Evolutionary conservation across 2,888 invertebrate genomes (phyloP).

Genomic region (Leptothorax acervorum): DNA sequence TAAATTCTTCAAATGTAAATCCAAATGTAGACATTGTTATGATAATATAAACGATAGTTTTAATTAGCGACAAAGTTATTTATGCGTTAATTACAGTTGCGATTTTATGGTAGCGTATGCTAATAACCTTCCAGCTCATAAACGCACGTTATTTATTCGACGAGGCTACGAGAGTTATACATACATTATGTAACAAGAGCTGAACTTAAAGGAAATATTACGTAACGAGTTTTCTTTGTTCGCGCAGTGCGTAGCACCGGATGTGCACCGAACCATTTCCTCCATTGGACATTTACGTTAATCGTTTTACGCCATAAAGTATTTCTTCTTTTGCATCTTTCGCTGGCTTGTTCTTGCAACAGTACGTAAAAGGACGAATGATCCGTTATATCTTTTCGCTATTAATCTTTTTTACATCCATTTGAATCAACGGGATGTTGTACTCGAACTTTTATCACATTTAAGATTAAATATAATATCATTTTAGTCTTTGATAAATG

Average conservation of each 20-base stretch:
- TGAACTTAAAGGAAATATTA: slow-evolving; percentile 24
- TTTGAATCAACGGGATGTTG: background rate
- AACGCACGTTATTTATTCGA: slow-evolving; percentile 13
- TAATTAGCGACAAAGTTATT: background rate
- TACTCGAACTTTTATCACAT: background rate
- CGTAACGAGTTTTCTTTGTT: slow-evolving; percentile 32
- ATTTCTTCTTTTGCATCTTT: slow-evolving; percentile 2
- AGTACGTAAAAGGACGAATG: background rate
- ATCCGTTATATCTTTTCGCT: background rate
- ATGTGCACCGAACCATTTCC: slow-evolving; percentile 42
- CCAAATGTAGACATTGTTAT: background rate
- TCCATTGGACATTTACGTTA: slow-evolving; percentile 20
- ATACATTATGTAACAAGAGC: slow-evolving; percentile 10
- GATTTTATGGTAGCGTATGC: background rate
- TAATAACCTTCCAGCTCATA: slow-evolving; percentile 19
- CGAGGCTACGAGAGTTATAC: background rate
- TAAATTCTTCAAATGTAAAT: background rate
- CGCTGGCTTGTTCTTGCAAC: background rate
- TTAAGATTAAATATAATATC: background rate
- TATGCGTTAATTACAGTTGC: background rate
- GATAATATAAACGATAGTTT: background rate
- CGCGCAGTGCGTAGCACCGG: slow-evolving; percentile 9
- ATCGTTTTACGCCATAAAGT: slow-evolving; percentile 19
- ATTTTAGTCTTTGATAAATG: background rate
- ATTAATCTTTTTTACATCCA: background rate